Percentiles rank a stretch among this genome's conserved stretches.
Conservation (phyloP, 2,797 vertebrate genomes). For the Pangasius krempfi region DNA sequence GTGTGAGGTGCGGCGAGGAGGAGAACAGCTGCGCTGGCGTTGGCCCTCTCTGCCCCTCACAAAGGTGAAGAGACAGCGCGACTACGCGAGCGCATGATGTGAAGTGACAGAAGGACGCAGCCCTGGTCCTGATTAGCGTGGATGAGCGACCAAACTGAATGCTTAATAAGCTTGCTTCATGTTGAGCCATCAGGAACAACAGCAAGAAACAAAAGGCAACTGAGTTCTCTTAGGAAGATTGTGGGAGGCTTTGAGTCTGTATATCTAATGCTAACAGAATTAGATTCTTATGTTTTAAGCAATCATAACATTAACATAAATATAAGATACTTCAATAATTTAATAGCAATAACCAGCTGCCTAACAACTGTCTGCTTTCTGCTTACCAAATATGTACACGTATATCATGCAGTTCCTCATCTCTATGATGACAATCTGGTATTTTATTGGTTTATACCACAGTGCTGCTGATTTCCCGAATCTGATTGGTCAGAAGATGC, state of each 20-base stretch:
- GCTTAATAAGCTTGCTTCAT: constrained; percentile 68
- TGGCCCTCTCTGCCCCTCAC: constrained; percentile 67
- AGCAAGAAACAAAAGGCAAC: constrained; percentile 44
- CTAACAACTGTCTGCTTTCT: not conserved
- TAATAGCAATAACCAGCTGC: not conserved
- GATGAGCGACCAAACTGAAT: constrained; percentile 65
- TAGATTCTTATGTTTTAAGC: not conserved
- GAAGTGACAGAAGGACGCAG: constrained; percentile 74
- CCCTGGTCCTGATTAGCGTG: constrained; percentile 68
- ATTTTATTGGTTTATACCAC: not conserved
- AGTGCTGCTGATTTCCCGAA: not conserved
- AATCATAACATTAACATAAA: not conserved
- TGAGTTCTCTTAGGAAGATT: not conserved
- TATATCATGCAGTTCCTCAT: not conserved
- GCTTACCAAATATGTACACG: not conserved
- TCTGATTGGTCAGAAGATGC: not conserved
- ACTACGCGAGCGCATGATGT: constrained; percentile 77
- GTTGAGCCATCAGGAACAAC: constrained; percentile 60
- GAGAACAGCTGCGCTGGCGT: constrained; percentile 82
- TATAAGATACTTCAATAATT: not conserved
- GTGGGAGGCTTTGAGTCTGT: not conserved
- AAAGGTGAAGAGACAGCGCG: constrained; percentile 64
- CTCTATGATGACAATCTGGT: not conserved
- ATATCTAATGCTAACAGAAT: not conserved
- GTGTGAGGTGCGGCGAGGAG: constrained; percentile 64